Conservation (phyloP, 2,888 invertebrate species). For the Mimachlamys varia region DNA sequence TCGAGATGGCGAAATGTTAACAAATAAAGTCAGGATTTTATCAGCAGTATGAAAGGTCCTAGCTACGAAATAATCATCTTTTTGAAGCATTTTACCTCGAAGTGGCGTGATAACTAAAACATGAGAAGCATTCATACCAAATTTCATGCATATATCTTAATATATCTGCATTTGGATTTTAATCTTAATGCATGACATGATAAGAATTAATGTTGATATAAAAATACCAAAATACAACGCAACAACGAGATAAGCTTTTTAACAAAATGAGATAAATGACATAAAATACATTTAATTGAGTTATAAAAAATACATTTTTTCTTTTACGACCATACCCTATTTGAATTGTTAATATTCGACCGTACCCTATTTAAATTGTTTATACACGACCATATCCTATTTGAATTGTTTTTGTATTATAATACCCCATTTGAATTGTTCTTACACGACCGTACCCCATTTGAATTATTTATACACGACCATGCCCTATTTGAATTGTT, state of each 20-base stretch:
- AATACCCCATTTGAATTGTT: too few relatives aligned
- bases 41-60: not conserved
- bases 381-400: not conserved
- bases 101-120: too few relatives aligned
- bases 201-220: too few relatives aligned
- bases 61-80: not conserved
- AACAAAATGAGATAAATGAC: too few relatives aligned
- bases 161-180: too few relatives aligned
- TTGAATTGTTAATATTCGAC: not conserved
- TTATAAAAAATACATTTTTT: not conserved
- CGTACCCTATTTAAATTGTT: not conserved
- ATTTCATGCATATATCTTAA: too few relatives aligned
- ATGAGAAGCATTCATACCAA: too few relatives aligned
- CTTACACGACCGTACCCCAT: not conserved
- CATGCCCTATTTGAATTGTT: not conserved
- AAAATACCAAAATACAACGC: too few relatives aligned
- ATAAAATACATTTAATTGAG: too few relatives aligned
- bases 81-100: not conserved
- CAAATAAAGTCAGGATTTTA: not conserved
- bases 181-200: too few relatives aligned
- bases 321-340: not conserved
- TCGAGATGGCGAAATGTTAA: not conserved
- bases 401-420: too few relatives aligned
- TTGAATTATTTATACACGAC: not conserved
- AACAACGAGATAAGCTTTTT: too few relatives aligned